Evolutionary conservation across 2,888 invertebrate species (phyloP).

Genomic region (Latheticus oryzae): DNA sequence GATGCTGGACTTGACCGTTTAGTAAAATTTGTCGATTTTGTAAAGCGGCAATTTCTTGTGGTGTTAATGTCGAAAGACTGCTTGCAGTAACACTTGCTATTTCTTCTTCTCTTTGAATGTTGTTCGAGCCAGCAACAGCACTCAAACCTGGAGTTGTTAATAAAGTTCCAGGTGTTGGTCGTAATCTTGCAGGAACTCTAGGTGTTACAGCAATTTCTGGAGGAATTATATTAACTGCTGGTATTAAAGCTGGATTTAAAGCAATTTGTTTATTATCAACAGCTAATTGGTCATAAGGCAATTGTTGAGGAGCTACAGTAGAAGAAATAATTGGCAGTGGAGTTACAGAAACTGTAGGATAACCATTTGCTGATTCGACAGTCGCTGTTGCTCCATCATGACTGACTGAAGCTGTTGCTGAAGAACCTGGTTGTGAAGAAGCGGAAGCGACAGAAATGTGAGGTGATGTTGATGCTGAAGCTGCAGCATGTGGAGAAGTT

Average conservation of each 20-base stretch:
- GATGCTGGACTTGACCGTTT: neutral
- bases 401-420: neutral
- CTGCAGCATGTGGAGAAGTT: constrained; percentile 26
- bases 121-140: constrained; percentile 22
- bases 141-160: constrained; percentile 23
- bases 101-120: constrained; percentile 40
- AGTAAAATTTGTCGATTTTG: constrained; percentile 10
- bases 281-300: constrained; percentile 21
- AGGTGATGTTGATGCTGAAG: constrained; percentile 24
- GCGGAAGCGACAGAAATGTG: constrained; percentile 1
- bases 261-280: constrained; percentile 24
- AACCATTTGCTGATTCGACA: neutral
- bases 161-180: constrained; percentile 16
- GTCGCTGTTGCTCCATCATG: constrained; percentile 2
- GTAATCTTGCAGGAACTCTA: constrained; percentile 15
- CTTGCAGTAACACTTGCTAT: constrained; percentile 1
- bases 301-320: neutral
- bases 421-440: neutral
- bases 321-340: neutral
- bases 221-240: constrained; percentile 45
- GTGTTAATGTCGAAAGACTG: neutral
- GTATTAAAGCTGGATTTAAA: constrained; percentile 40
- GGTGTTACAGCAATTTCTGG: constrained; percentile 44
- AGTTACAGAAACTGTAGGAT: neutral
- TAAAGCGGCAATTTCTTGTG: constrained; percentile 6